These are phyloP conservation scores for Trichonephila clavipes DNA, from an alignment of 1,140 invertebrate species.

Conservation along the genomic window DNA sequence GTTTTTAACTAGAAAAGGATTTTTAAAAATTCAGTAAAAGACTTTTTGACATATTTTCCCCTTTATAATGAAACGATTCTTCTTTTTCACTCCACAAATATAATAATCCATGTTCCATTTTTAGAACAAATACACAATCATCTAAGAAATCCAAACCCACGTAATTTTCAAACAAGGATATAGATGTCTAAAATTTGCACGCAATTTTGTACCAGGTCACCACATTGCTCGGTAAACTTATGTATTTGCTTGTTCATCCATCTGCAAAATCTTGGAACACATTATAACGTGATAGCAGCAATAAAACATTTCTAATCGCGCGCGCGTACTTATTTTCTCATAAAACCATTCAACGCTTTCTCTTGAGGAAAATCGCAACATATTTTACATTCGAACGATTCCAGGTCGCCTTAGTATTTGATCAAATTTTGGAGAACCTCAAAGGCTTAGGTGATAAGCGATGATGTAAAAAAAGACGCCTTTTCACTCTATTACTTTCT, in stretches of 20 bases:
- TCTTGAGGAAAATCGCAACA: background rate
- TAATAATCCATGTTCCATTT: too few species aligned
- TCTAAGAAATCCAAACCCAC: too few species aligned
- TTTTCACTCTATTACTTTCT: background rate
- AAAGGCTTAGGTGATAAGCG: background rate
- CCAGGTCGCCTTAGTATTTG: background rate
- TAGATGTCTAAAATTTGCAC: too few species aligned
- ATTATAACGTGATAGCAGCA: background rate
- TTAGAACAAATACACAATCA: too few species aligned
- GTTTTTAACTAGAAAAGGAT: too few species aligned
- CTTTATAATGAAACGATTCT: too few species aligned
- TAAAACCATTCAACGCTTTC: background rate
- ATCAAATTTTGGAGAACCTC: background rate
- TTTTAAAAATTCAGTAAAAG: too few species aligned
- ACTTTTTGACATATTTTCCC: too few species aligned
- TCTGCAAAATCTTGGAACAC: background rate
- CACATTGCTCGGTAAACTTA: background rate
- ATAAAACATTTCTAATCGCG: slow-evolving; percentile 15
- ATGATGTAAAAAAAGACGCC: background rate
- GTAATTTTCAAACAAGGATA: too few species aligned
- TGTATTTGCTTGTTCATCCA: background rate
- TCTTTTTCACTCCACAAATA: too few species aligned
- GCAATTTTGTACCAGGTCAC: background rate
- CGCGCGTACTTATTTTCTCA: background rate
- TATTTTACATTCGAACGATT: background rate